Conservation (phyloP, 2,113 vertebrate species). For the Gnathonemus longibarbis region DNA sequence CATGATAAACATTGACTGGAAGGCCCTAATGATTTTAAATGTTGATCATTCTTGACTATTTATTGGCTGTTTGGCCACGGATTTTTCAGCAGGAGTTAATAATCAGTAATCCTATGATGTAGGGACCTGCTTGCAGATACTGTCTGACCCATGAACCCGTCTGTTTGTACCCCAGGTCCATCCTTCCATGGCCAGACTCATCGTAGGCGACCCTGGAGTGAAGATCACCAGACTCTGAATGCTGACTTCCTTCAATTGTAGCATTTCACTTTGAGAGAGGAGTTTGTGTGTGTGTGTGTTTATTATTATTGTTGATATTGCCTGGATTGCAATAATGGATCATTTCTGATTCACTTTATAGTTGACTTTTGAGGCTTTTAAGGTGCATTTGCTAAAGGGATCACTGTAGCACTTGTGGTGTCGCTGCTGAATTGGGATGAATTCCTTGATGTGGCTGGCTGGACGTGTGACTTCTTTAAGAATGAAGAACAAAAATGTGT, state of each 20-base stretch:
- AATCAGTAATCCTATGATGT: not conserved
- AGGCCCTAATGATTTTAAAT: not conserved
- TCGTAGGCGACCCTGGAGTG: conserved; percentile 62
- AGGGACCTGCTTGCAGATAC: not conserved
- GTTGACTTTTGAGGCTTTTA: conserved; percentile 47
- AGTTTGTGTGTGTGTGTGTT: not conserved
- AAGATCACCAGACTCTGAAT: conserved; percentile 64
- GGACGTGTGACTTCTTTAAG: conserved; percentile 42
- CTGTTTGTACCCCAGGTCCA: conserved; percentile 54
- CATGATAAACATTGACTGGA: not conserved
- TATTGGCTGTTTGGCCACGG: not conserved
- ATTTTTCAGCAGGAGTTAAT: no score
- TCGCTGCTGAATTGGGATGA: conserved; percentile 47
- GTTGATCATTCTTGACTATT: not conserved
- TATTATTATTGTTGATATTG: conserved; percentile 35
- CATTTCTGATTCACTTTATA: conserved; percentile 52
- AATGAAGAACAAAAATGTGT: conserved; percentile 41
- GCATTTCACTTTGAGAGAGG: not conserved
- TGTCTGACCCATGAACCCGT: not conserved
- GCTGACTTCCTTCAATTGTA: conserved; percentile 22
- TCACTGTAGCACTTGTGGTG: conserved; percentile 50
- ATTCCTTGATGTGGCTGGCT: conserved; percentile 32
- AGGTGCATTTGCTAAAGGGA: conserved; percentile 46
- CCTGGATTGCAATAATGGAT: conserved; percentile 46
- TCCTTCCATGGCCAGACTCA: conserved; percentile 60